These are phyloP conservation scores for Drosophila sordidula DNA, from an alignment of 2,888 invertebrate genomes.

Conservation along the genomic window DNA sequence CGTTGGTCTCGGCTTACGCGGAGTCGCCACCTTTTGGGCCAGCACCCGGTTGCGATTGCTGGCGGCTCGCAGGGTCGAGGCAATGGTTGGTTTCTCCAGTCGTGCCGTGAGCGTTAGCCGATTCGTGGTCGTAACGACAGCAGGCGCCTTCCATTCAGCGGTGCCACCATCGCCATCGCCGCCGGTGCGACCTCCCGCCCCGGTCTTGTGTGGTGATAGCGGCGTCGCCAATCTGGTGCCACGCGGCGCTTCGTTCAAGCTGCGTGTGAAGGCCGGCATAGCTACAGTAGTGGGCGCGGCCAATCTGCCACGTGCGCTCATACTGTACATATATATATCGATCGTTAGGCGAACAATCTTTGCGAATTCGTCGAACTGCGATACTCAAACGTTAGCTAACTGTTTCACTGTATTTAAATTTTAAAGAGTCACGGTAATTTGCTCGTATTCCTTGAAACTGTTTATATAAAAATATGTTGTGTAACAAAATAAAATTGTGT, in stretches of 20 bases:
- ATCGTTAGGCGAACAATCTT: conserved; percentile 53
- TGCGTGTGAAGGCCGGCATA: not conserved
- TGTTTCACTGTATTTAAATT: conserved; percentile 19
- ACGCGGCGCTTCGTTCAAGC: conserved; percentile 13
- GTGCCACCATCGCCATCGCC: conserved; percentile 69
- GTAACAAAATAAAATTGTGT: conserved; percentile 13
- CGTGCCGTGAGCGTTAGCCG: not conserved
- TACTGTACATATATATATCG: conserved; percentile 42
- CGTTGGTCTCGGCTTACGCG: conserved; percentile 6
- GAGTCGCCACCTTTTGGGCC: conserved; percentile 10
- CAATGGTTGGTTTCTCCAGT: conserved; percentile 61
- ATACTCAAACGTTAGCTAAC: not conserved
- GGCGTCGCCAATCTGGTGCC: conserved; percentile 41
- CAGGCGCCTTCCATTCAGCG: conserved; percentile 40
- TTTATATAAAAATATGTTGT: not conserved
- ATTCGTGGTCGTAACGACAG: not conserved
- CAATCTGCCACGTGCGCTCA: conserved; percentile 32
- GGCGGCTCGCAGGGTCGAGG: conserved; percentile 60
- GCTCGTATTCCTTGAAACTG: conserved; percentile 8
- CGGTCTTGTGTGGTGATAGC: conserved; percentile 52
- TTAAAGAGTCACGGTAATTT: conserved; percentile 31
- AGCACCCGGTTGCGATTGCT: conserved; percentile 37
- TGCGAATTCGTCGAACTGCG: conserved; percentile 1
- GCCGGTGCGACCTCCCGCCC: conserved; percentile 41
- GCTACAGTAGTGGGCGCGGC: not conserved